phyloP scores from a whole-genome alignment of 1,140 invertebrate genomes.

The Hyles vespertilio region DNA sequence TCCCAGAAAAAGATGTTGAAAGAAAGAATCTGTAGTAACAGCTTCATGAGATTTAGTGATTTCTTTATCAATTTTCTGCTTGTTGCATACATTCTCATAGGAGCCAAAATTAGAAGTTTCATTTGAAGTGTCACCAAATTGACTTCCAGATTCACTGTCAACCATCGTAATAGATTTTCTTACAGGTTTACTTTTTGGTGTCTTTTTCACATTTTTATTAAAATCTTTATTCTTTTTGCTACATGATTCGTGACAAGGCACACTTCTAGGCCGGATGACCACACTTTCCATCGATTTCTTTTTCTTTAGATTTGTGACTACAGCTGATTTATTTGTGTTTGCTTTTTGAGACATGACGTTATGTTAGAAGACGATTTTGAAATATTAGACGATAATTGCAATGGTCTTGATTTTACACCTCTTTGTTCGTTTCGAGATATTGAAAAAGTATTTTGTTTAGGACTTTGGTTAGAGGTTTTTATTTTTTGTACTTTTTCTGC shows the following conservation, averaged over 20 bases:
- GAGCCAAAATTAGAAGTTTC: slow-evolving; percentile 32
- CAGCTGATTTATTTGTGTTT: slow-evolving; percentile 50
- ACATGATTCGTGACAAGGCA: slow-evolving; percentile 42
- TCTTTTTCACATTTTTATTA: slow-evolving; percentile 36
- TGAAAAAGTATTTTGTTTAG: slow-evolving; percentile 48
- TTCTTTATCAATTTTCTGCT: slow-evolving; percentile 61
- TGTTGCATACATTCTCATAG: slow-evolving; percentile 30
- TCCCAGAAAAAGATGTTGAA: slow-evolving; percentile 82
- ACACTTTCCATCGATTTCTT: slow-evolving; percentile 58
- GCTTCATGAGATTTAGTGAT: slow-evolving; percentile 76
- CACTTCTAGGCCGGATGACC: slow-evolving; percentile 37
- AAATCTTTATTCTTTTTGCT: slow-evolving; percentile 48
- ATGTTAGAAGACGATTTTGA: slow-evolving; percentile 60
- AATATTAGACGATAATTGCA: slow-evolving; percentile 39
- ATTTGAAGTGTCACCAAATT: slow-evolving; percentile 42
- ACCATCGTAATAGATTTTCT: slow-evolving; percentile 30
- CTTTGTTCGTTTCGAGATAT: slow-evolving; percentile 30
- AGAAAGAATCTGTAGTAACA: slow-evolving; percentile 80
- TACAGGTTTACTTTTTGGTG: slow-evolving; percentile 24
- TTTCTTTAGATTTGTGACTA: slow-evolving; percentile 57
- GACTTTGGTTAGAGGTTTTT: slow-evolving; percentile 41
- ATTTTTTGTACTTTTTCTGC: slow-evolving; percentile 64
- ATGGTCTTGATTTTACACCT: slow-evolving; percentile 28
- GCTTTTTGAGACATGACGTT: slow-evolving; percentile 36
- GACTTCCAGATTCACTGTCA: slow-evolving; percentile 32